Conservation (phyloP, 2,113 vertebrate species). For the Lucifuga dentata region DNA sequence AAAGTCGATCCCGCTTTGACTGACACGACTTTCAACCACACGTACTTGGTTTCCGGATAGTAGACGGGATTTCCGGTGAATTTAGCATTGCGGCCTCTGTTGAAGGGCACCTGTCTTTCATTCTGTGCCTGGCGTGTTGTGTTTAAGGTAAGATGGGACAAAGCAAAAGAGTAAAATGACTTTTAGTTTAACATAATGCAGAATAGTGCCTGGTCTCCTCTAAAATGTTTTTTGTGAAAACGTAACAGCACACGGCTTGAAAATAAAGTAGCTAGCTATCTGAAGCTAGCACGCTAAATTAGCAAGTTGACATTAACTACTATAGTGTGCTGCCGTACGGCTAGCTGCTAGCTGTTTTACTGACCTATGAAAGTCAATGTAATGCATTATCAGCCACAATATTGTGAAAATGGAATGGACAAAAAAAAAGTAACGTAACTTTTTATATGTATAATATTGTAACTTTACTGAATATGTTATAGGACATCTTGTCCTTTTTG, state of each 20-base stretch:
- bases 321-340: slow-evolving; percentile 5
- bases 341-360: too few relatives aligned
- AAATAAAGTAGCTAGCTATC: background rate
- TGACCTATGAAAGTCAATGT: slow-evolving; percentile 22
- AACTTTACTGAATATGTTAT: too few relatives aligned
- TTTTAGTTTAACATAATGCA: too few relatives aligned
- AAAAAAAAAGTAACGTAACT: too few relatives aligned
- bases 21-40: slow-evolving; percentile 27
- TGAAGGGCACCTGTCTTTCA: slow-evolving; percentile 78
- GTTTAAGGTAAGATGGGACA: slow-evolving; percentile 64
- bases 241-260: too few relatives aligned
- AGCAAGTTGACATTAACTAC: slow-evolving; percentile 32
- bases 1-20: background rate
- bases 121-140: slow-evolving; percentile 40
- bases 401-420: accelerated
- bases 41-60: accelerated
- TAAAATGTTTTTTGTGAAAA: too few relatives aligned
- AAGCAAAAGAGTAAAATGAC: too few relatives aligned
- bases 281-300: slow-evolving; percentile 13
- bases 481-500: too few relatives aligned
- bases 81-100: slow-evolving; percentile 62
- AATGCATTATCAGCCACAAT: accelerated
- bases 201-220: too few relatives aligned
- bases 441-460: too few relatives aligned
- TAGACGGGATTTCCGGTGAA: slow-evolving; percentile 70